phyloP scores from a whole-genome alignment of 2,888 invertebrate genomes.

The Lepidocyrtoides sp. region DNA sequence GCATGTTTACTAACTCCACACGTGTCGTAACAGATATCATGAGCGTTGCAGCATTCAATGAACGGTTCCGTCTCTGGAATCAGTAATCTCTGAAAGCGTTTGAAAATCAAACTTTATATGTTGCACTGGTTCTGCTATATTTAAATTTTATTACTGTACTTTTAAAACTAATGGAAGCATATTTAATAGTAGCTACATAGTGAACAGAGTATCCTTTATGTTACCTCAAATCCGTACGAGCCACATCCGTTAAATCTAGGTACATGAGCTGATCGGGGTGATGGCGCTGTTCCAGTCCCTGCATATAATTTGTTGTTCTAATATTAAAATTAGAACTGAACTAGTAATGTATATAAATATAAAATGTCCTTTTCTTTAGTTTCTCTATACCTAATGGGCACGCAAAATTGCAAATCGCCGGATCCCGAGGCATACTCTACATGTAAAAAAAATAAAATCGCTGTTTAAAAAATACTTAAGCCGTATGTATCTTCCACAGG shows the following conservation, averaged over 20 bases:
- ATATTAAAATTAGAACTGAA: neutral
- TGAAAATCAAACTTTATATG: neutral
- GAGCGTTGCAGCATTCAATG: conserved; percentile 94
- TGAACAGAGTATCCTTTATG: too few relatives aligned
- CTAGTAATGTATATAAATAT: neutral
- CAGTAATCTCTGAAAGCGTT: conserved; percentile 86
- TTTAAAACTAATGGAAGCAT: too few relatives aligned
- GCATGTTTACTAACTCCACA: conserved; percentile 94
- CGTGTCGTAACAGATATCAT: conserved; percentile 96
- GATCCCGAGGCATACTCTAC: conserved; percentile 60
- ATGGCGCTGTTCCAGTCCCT: conserved; percentile 53
- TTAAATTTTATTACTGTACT: too few relatives aligned
- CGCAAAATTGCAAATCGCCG: conserved; percentile 14
- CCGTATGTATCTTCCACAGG: neutral
- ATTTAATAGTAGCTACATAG: too few relatives aligned
- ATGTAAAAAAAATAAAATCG: neutral
- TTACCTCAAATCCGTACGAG: conserved; percentile 91
- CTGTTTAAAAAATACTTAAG: too few relatives aligned
- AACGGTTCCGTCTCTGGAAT: conserved; percentile 93
- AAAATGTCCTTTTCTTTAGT: conserved; percentile 1
- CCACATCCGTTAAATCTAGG: conserved; percentile 95
- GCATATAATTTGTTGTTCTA: neutral
- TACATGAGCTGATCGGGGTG: conserved; percentile 90
- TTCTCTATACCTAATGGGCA: conserved; percentile 47
- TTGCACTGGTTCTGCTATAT: conserved; percentile 30